Evolutionary conservation across 2,113 vertebrate species (phyloP), one percentile per base, ranked within the genome.

Genomic region (Podilymbus podiceps): DNA sequence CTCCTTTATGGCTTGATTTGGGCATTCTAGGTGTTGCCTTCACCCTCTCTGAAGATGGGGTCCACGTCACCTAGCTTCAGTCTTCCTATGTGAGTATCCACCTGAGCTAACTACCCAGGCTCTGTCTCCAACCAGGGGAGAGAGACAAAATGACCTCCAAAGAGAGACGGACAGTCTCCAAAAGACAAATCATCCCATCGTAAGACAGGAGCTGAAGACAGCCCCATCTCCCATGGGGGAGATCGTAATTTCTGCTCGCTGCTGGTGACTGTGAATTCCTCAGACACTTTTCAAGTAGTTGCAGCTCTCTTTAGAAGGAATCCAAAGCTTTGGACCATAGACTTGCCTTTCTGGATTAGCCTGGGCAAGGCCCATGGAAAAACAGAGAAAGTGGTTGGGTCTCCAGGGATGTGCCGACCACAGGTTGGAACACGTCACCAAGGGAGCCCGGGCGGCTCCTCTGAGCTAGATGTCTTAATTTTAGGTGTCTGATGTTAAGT

Each of bases 1-100:
- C 27, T 75, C 80, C 62, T 72, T 82, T 73, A 56, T 20, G 71
- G 73, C 49, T 49, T 56, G 52, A 40, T 71, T 84, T 49, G 52
- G 75, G 15, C 30, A 28, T 62, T 52, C 0, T 30, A 14, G 27
- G 15, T 13, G 5, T 72, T 83, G 74, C 71, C 40, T 66, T 52
- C 44, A 24, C 30, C 17, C 13, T 76, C 3, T 72, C 60, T 63
- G 50, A 68, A 15, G 33, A 35, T 53, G 38, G n/a, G 63, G 46
- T 78, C 59, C 14, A 33, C 25, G 4, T 86, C 80, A 73, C 31
- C 22, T 20, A 53, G 27, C 55, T 79, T 33, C 69, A 52, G 15
- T 35, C 44, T 44, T 62, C 66, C 68, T 53, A 2, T 9, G 0
- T 0, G 2, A 25, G 20, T 17, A 8, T 35, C 44, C 17, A 16